Evolutionary conservation across 2,797 vertebrate species (phyloP).

Genomic region (Cossypha niveicapilla): DNA sequence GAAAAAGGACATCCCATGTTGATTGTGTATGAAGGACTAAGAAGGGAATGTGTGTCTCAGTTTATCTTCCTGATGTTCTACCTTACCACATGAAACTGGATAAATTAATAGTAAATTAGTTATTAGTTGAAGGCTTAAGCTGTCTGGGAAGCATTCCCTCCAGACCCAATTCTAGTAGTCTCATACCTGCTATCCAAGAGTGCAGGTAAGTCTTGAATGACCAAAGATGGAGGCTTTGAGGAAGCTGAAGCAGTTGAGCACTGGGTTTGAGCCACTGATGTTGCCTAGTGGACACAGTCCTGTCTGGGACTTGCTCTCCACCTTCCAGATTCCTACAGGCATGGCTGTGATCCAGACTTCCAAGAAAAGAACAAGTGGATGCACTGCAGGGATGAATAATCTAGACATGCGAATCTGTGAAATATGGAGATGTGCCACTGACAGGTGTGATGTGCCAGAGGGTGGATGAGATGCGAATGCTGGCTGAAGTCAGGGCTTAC

Average conservation of each 20-base stretch:
- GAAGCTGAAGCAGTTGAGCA: not conserved
- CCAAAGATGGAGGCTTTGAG: accelerated
- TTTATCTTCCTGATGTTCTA: not conserved
- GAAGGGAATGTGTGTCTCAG: not conserved
- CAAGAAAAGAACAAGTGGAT: not conserved
- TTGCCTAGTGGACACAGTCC: not conserved
- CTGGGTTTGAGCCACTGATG: not conserved
- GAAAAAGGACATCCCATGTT: not conserved
- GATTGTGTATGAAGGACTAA: not conserved
- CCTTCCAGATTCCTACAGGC: not conserved
- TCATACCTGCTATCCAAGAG: not conserved
- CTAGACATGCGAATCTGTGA: accelerated
- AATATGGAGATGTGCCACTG: not conserved
- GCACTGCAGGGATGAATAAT: not conserved
- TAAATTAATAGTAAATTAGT: not conserved
- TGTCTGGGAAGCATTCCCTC: not conserved
- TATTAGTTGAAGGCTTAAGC: not conserved
- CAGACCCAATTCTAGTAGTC: not conserved
- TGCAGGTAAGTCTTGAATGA: not conserved
- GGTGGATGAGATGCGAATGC: not conserved
- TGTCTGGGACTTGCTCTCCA: not conserved
- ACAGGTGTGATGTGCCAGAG: not conserved
- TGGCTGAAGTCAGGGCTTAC: not conserved
- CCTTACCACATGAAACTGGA: not conserved
- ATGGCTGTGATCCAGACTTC: not conserved